Base-by-base conservation (phyloP, 2,888 invertebrate species). In the Thereva nobilitata region DNA sequence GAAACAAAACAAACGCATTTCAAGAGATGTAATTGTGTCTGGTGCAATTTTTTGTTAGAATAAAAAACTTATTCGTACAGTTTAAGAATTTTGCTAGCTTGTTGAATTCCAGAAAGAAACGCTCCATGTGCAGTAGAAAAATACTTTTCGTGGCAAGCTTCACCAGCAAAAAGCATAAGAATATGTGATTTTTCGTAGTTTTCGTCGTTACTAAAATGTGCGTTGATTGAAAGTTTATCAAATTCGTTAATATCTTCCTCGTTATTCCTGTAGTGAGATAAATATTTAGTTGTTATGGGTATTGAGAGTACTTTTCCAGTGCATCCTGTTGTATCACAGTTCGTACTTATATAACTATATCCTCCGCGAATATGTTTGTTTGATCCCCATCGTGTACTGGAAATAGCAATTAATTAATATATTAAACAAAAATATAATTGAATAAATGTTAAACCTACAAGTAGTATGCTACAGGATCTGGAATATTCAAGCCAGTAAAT, bases 41-140 rank as follows among this genome's bases (percentile, higher is more conserved):
- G 23, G 23, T 23, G 23, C 23, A 23, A 23, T 23, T 23, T 23
- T 23, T 23, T 23, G 23, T 23, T 23, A 23, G 23, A 23, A 2
- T 23, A 23, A 23, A 23, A 23, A 23, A 23, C 23, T 23, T 23
- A 23, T 23, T 23, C 23, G 47, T 47, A 49, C 12, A 10, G 7
- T 40, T 55, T 35, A 49, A 55, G 38, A 55, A 64, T 55, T 6
- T 34, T 35, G 41, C 56, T 38, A 49, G 66, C 57, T 76, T 86
- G 86, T 53, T 77, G 76, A 67, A 81, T 76, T 6, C 87, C 87
- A 4, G 85, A 84, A 69, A 85, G 84, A 72, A 82, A 87, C 45
- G 89, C 89, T 5, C 89, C 89, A 74, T 89, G 88, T 8, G 86
- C 85, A 5, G 89, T 88, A 0, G 88, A 88, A 75, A 86, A 89